Evolutionary conservation across 2,888 invertebrate species (phyloP), one percentile per base, ranked within the genome.

Genomic region (Lithophane semibrunnea): DNA sequence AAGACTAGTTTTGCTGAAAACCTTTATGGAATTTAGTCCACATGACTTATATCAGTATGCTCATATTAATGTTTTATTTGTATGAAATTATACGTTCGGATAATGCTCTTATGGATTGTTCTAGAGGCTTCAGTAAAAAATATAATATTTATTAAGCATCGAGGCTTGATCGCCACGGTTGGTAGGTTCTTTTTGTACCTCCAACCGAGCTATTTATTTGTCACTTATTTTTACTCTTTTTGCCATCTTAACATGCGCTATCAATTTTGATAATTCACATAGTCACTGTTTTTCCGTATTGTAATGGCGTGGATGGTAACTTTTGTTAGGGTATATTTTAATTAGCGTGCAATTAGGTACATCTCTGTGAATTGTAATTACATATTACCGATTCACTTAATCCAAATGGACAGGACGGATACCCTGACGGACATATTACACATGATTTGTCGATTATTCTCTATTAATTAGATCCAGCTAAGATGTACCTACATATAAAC

Each of bases 391-490:
- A 37, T 56, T 37, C 37, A 63, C 21, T 56, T 60, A 42, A 63
- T 52, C 42, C 13, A 70, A 79, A 63, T 52, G 49, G 37, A 70
- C 61, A 52, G 29, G 13, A 16, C n/a, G 10, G 8, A 16, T 58
- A 63, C 2, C 49, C 12, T 49, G 3, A 42, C 8, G 4, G 13
- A 24, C n/a, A 73, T 54, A 49, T 47, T 24, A 8, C 54, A 29
- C 24, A 54, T 61, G 54, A 73, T 44, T 67, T 44, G 52, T 60
- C 67, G 21, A 52, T 71, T 60, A 64, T 71, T 67, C 49, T 56
- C 37, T 24, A 67, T 68, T 82, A 49, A 69, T 82, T 63, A 69
- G 52, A 56, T 58, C n/a, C 9, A 16, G 21, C 9, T 29, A 37
- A 37, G 21, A 44, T 10, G 37, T 7, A 4, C 21, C 37, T 47